Conservation (phyloP, 2,888 invertebrate species). For the Mystacides longicornis region DNA sequence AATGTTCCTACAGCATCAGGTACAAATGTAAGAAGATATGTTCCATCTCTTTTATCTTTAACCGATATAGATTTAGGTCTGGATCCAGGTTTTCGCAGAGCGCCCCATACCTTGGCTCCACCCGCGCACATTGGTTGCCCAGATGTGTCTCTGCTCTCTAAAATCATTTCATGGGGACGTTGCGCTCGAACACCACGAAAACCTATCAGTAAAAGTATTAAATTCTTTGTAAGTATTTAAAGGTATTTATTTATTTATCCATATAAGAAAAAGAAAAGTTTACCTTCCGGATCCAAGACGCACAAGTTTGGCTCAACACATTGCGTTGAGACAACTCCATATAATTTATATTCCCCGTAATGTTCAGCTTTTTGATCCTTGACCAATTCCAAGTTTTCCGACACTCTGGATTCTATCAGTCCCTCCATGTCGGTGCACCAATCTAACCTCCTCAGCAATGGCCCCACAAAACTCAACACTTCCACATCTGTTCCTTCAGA, state of each 20-base stretch:
- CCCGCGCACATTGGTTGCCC: conserved; percentile 55
- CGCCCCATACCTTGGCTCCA: conserved; percentile 41
- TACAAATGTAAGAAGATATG: conserved; percentile 52
- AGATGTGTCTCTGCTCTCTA: conserved; percentile 56
- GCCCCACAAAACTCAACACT: conserved; percentile 58
- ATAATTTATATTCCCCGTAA: conserved; percentile 41
- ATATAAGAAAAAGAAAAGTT: conserved; percentile 12
- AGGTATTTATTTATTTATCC: not conserved
- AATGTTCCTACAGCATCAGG: conserved; percentile 59
- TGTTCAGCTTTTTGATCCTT: conserved; percentile 25
- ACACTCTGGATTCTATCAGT: conserved; percentile 37
- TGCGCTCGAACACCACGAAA: conserved; percentile 56
- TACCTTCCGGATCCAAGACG: conserved; percentile 51
- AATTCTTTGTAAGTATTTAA: not conserved
- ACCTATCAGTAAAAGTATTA: conserved; percentile 32
- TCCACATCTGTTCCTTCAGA: conserved; percentile 61
- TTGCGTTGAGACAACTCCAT: conserved; percentile 55
- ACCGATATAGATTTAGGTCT: conserved; percentile 46
- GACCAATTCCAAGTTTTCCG: conserved; percentile 20
- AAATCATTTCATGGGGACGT: conserved; percentile 49
- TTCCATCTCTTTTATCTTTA: conserved; percentile 56
- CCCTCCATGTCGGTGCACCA: conserved; percentile 50
- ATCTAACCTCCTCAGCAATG: conserved; percentile 59
- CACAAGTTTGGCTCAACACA: conserved; percentile 55
- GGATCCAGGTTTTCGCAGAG: conserved; percentile 46